These are phyloP conservation scores for Erpobdella octoculata DNA, from an alignment of 2,888 invertebrate genomes.

Conservation along the genomic window DNA sequence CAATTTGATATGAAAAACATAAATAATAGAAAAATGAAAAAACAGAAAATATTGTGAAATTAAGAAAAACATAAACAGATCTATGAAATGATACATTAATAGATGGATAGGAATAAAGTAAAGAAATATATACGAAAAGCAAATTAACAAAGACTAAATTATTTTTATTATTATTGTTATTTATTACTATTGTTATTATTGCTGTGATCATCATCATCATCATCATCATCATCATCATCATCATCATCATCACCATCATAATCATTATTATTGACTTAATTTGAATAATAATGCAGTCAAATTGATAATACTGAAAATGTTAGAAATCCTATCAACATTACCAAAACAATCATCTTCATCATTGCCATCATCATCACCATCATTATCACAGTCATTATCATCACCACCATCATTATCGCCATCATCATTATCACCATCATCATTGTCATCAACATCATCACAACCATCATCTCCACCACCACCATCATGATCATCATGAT, in stretches of 20 bases:
- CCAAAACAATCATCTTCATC: conserved; percentile 24
- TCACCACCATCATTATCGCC: background rate
- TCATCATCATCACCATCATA: conserved; percentile 26
- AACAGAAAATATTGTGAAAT: too few relatives aligned
- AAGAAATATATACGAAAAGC: too few relatives aligned
- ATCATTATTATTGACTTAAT: conserved; percentile 17
- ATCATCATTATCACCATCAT: background rate
- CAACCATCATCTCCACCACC: conserved; percentile 6
- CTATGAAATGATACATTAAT: too few relatives aligned
- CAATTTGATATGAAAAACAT: too few relatives aligned
- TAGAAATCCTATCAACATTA: conserved; percentile 23
- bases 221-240: conserved; percentile 29
- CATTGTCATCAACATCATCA: conserved; percentile 3
- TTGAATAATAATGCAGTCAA: too few relatives aligned
- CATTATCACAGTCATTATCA: background rate
- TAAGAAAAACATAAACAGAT: too few relatives aligned
- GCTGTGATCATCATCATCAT: conserved; percentile 26
- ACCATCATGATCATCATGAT: background rate
- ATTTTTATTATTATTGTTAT: too few relatives aligned
- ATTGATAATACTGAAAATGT: too few relatives aligned
- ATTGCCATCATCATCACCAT: background rate
- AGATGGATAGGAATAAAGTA: too few relatives aligned
- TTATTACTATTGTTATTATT: conserved; percentile 13
- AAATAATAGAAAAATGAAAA: too few relatives aligned
- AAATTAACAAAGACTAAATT: too few relatives aligned